These are phyloP conservation scores for Amphibalanus amphitrite DNA, from an alignment of 1,140 invertebrate genomes.

Conservation along the genomic window DNA sequence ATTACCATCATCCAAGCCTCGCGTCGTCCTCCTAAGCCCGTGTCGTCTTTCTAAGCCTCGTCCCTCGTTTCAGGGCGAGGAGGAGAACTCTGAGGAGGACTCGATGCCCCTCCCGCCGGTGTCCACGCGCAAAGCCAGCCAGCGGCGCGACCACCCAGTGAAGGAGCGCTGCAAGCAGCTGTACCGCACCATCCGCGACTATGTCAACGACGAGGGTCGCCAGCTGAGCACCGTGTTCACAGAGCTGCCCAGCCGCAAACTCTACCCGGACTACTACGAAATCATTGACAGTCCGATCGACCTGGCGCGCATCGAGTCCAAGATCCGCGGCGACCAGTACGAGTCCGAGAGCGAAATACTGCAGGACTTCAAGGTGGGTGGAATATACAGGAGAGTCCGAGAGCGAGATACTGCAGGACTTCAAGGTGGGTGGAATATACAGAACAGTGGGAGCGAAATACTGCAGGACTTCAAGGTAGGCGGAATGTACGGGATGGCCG, in stretches of 20 bases:
- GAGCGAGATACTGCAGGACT: slow-evolving; percentile 45
- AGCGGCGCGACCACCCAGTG: background rate
- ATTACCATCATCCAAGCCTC: too few relatives aligned
- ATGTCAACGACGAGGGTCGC: slow-evolving; percentile 41
- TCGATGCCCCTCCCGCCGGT: background rate
- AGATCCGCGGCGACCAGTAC: slow-evolving; percentile 33
- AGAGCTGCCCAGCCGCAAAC: slow-evolving; percentile 44
- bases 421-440: slow-evolving; percentile 32
- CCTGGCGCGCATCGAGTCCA: slow-evolving; percentile 25
- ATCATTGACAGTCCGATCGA: slow-evolving; percentile 22
- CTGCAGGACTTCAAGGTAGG: too few relatives aligned
- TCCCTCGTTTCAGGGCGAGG: background rate
- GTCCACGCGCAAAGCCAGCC: too few relatives aligned
- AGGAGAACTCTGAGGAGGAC: background rate
- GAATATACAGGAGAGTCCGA: slow-evolving; percentile 29
- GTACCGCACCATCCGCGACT: slow-evolving; percentile 1
- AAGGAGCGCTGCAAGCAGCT: background rate
- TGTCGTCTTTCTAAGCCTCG: too few relatives aligned
- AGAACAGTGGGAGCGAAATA: background rate
- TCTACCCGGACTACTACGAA: slow-evolving; percentile 16
- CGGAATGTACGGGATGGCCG: too few relatives aligned
- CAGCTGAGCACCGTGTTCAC: slow-evolving; percentile 80
- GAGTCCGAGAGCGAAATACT: slow-evolving; percentile 43
- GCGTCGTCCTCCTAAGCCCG: too few relatives aligned
- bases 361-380: slow-evolving; percentile 42